Evolutionary conservation across 2,888 invertebrate species (phyloP).

Genomic region (Nipponacmea schrenckii): DNA sequence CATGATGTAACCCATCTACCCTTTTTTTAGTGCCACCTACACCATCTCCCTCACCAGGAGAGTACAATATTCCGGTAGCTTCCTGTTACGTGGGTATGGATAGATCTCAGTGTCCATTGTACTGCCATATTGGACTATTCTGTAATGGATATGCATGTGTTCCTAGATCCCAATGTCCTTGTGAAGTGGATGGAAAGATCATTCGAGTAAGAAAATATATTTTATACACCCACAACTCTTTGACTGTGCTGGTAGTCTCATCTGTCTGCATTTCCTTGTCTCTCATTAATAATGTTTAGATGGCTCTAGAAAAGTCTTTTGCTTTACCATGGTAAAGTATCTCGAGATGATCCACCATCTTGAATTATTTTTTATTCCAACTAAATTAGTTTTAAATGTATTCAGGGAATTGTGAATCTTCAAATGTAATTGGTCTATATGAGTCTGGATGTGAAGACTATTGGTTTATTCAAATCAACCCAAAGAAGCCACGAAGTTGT

Average conservation of each 20-base stretch:
- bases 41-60: conserved; percentile 19
- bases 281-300: no score
- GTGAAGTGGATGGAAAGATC: conserved; percentile 68
- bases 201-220: conserved; percentile 37
- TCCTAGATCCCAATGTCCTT: conserved; percentile 80
- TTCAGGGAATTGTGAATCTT: no score
- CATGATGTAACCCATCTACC: not conserved
- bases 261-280: not conserved
- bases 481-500: no score
- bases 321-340: no score
- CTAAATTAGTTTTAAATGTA: no score
- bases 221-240: not conserved
- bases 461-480: no score
- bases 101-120: conserved; percentile 58
- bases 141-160: conserved; percentile 84
- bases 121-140: conserved; percentile 72
- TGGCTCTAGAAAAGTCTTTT: no score
- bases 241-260: not conserved
- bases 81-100: conserved; percentile 49
- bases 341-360: no score
- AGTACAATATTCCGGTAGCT: no score
- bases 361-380: no score
- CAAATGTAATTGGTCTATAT: no score
- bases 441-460: no score
- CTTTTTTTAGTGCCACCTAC: conserved; percentile 25